Evolutionary conservation across 1,140 invertebrate genomes (phyloP), one percentile per base, ranked within the genome.

Genomic region (Pogonomyrmex barbatus): DNA sequence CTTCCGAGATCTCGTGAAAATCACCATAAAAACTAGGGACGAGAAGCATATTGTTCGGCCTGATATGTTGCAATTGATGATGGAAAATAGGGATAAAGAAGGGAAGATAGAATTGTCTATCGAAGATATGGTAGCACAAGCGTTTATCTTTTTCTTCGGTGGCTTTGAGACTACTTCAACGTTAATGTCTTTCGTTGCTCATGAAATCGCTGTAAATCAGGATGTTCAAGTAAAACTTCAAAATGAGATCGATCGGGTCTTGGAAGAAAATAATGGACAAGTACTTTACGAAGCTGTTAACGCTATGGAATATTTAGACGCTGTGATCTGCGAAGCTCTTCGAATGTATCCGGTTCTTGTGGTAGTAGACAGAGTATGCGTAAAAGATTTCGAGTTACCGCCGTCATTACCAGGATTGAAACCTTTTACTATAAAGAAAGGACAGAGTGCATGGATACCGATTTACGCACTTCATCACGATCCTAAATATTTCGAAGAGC

Each of bases 161-260:
- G 96, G 95, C 1, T 96, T 95, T 88, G 96, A 97, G 71, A 97
- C 96, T 0, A 94, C 95, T 1, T 92, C 95, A 3, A 93, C 91
- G 6, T 76, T 94, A 0, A 89, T 96, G 30, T 88, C 92, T 96
- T 90, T 96, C 4, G 87, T 92, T 0, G 58, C 92, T 6, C 95
- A 95, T 79, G 89, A 95, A 68, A 90, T 97, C 24, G 96, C 96
- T 0, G 81, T 95, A 24, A 95, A 97, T 90, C 94, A 94, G 1
- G 94, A 96, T 1, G 87, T 96, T n/a, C 96, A 97, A 90, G 92
- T 95, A 12, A 95, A 94, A 91, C 88, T 97, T 39, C 94, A 95
- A 78, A 92, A 95, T 75, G 96, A 97, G 92, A 95, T 97, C 24
- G 91, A 94, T 42, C 92, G 91, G 60, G 87, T 94, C 0, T 91